phyloP scores from a whole-genome alignment of 2,113 vertebrate genomes.

The Corvus moneduloides region DNA sequence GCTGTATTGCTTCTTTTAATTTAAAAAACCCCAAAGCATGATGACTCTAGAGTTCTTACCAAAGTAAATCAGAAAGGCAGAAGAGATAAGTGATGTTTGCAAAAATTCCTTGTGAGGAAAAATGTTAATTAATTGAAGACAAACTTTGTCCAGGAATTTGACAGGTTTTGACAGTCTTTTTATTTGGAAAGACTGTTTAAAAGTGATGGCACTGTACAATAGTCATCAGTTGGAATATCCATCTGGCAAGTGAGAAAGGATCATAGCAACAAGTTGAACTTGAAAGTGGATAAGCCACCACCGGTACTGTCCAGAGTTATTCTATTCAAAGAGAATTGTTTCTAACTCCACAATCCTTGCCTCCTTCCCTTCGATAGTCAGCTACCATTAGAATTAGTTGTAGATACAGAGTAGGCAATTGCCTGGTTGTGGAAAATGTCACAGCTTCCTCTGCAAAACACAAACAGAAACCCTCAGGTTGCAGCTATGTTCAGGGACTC shows the following conservation, averaged over 20 bases:
- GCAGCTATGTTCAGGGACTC: not conserved
- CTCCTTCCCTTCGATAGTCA: not conserved
- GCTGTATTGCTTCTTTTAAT: not conserved
- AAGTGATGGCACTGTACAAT: not conserved
- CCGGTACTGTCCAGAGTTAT: not conserved
- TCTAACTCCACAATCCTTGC: not conserved
- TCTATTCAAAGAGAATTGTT: not conserved
- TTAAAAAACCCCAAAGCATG: not conserved
- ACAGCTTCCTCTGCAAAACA: not conserved
- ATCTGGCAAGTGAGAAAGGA: not conserved
- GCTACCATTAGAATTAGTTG: not conserved
- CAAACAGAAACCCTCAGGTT: fast-evolving
- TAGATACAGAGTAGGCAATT: not conserved
- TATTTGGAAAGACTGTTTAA: not conserved
- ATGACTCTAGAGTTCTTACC: not conserved
- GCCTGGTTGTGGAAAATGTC: not conserved
- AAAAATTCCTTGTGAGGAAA: not conserved
- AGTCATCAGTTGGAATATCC: not conserved
- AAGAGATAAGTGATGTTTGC: not conserved
- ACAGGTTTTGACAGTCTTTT: not conserved
- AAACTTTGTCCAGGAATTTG: not conserved
- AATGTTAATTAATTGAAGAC: not conserved
- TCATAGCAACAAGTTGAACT: not conserved
- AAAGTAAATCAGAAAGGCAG: not conserved
- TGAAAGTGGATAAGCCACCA: not conserved